These are phyloP conservation scores for Mesocricetus auratus DNA, from an alignment of 2,113 vertebrate species.

Conservation along the genomic window DNA sequence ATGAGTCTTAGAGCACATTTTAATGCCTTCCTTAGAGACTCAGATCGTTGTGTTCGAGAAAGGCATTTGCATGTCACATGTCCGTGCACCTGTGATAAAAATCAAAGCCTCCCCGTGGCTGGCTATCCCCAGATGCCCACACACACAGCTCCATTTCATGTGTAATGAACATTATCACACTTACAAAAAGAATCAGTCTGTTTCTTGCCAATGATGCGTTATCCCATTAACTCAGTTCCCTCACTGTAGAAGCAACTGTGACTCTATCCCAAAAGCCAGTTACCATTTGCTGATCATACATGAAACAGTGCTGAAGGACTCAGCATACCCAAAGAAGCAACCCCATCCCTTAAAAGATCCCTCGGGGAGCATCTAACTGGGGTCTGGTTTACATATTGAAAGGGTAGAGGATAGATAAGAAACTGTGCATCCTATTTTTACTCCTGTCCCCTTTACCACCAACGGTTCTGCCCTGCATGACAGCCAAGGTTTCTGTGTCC, in stretches of 20 bases:
- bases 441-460: constrained; percentile 61
- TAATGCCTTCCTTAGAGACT: neutral
- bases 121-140: neutral
- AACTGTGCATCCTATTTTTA: constrained; percentile 52
- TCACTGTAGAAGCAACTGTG: neutral
- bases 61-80: constrained; percentile 28
- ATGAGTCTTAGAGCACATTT: neutral
- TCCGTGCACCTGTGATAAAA: neutral
- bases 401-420: constrained; percentile 51
- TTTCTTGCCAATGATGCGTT: neutral
- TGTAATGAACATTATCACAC: neutral
- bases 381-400: constrained; percentile 29
- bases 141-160: neutral
- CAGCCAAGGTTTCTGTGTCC: constrained; percentile 79
- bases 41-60: constrained; percentile 25
- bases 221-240: constrained; percentile 27
- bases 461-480: constrained; percentile 61
- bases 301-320: neutral
- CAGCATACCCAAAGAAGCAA: neutral
- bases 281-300: constrained; percentile 4
- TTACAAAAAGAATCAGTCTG: neutral
- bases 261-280: constrained; percentile 28
- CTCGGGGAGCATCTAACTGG: neutral
- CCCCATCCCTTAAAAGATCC: neutral
- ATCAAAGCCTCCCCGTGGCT: neutral